Evolutionary conservation across 2,797 vertebrate genomes (phyloP).

Genomic region (Xenops minutus): DNA sequence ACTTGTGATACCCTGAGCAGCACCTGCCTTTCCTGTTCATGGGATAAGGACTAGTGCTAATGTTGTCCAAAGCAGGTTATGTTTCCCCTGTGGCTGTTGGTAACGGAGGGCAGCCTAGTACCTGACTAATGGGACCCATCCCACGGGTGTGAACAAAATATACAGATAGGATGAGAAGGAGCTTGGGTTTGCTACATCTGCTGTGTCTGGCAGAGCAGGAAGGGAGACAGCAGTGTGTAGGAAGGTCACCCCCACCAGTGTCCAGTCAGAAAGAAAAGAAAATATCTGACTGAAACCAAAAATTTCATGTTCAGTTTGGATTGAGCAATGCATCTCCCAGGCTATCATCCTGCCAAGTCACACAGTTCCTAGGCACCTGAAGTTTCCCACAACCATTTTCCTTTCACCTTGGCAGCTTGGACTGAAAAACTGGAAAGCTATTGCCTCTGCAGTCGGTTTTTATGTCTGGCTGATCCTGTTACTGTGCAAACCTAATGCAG

Average conservation of each 20-base stretch:
- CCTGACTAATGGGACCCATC: background rate
- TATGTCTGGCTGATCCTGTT: background rate
- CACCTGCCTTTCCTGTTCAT: background rate
- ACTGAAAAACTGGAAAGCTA: background rate
- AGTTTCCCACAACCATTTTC: rapidly evolving
- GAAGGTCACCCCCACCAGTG: background rate
- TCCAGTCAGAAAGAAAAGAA: background rate
- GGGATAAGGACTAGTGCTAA: background rate
- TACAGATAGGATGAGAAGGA: background rate
- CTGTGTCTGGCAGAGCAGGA: background rate
- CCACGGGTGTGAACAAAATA: background rate
- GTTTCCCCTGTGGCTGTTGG: background rate
- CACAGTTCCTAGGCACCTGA: background rate
- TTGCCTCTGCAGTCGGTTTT: rapidly evolving
- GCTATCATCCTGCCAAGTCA: background rate
- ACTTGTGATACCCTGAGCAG: background rate
- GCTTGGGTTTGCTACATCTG: background rate
- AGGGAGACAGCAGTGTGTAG: background rate
- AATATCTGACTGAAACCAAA: background rate
- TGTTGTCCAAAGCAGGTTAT: background rate
- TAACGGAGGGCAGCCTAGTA: background rate
- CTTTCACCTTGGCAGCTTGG: background rate
- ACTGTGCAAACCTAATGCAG: rapidly evolving
- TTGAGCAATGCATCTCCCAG: rapidly evolving
- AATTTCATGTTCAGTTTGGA: background rate